These are phyloP conservation scores for Apodemus agrarius DNA, from an alignment of 2,797 vertebrate genomes.

Conservation along the genomic window DNA sequence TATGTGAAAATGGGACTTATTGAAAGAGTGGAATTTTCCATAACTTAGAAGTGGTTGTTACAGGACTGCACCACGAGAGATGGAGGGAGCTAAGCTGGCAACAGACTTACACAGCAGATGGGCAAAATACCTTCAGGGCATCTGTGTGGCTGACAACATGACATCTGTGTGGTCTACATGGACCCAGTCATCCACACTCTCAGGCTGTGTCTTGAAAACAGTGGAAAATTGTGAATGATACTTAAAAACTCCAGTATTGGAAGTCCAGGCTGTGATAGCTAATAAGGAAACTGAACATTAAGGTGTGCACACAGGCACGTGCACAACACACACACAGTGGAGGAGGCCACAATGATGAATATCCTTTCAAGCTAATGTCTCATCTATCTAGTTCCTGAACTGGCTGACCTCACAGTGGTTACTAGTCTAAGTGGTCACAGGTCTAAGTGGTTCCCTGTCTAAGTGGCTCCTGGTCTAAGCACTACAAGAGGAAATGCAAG, in stretches of 20 bases:
- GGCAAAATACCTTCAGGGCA: not conserved
- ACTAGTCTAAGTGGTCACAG: not conserved
- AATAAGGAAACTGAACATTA: not conserved
- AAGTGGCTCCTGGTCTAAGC: not conserved
- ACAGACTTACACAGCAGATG: not conserved
- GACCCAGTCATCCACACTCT: not conserved
- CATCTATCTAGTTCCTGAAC: not conserved
- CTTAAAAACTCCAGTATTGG: not conserved
- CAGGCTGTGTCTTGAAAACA: not conserved
- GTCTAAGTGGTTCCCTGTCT: not conserved
- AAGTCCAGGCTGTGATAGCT: not conserved
- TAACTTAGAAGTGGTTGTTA: not conserved
- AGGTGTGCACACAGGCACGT: too few relatives aligned
- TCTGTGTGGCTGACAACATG: not conserved
- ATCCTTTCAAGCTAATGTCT: not conserved
- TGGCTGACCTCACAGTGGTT: not conserved
- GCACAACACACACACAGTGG: not conserved
- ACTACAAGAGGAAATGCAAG: not conserved
- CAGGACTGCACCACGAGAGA: not conserved
- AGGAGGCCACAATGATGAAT: not conserved
- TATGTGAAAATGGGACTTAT: not conserved
- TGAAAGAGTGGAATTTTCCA: not conserved
- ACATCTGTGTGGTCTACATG: not conserved
- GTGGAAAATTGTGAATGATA: not conserved
- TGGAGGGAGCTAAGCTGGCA: not conserved